Percentiles rank a stretch among this genome's conserved stretches.
Conservation (phyloP, 2,888 invertebrate genomes). For the Carpatolechia fugitivella region DNA sequence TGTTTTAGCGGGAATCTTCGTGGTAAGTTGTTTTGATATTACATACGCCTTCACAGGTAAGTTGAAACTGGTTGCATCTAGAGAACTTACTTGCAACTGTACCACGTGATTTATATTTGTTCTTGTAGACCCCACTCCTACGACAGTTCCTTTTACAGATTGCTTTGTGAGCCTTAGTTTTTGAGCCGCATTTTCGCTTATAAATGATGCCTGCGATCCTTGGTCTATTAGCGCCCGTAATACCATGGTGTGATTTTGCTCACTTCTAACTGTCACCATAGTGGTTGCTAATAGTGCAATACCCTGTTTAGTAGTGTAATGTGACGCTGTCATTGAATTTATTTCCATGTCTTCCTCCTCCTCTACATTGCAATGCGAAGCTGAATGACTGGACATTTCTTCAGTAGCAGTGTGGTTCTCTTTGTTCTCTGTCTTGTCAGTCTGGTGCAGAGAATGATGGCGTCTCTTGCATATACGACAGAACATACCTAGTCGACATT, state of each 20-base stretch:
- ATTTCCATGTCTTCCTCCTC: background rate
- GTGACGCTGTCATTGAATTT: background rate
- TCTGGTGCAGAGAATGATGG: slow-evolving; percentile 18
- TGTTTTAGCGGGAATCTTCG: slow-evolving; percentile 1
- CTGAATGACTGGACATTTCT: background rate
- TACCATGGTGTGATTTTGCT: slow-evolving; percentile 4
- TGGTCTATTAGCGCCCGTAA: slow-evolving; percentile 21
- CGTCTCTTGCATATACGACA: slow-evolving; percentile 19
- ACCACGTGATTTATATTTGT: slow-evolving; percentile 13
- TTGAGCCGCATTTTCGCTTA: slow-evolving; percentile 21
- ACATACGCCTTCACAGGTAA: slow-evolving; percentile 20
- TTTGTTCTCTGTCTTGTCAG: background rate
- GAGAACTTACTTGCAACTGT: slow-evolving; percentile 17
- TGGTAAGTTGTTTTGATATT: background rate
- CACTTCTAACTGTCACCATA: slow-evolving; percentile 18
- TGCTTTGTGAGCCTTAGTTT: slow-evolving; percentile 12
- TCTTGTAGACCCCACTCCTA: slow-evolving; percentile 18
- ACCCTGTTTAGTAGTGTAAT: background rate
- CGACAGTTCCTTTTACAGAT: slow-evolving; percentile 16
- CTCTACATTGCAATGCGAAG: background rate
- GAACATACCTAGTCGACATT: slow-evolving; percentile 13
- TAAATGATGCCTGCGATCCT: slow-evolving; percentile 22
- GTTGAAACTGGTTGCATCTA: slow-evolving; percentile 17
- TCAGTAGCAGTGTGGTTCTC: background rate
- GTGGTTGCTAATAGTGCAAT: slow-evolving; percentile 22